Conservation (phyloP, 2,797 vertebrate genomes). For the Spinibarbus caldwelli region DNA sequence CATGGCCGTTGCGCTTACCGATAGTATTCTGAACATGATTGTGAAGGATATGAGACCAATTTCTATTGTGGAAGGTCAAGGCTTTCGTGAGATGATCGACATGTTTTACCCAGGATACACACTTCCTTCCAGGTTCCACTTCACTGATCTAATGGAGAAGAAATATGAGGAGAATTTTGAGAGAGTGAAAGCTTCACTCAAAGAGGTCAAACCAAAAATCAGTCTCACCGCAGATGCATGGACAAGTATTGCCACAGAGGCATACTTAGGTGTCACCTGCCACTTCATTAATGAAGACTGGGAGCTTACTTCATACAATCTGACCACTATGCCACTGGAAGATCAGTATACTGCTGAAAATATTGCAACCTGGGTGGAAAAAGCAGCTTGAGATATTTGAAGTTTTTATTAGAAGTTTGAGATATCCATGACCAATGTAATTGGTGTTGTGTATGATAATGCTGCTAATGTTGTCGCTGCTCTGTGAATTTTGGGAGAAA, state of each 20-base stretch:
- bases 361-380: slow-evolving; percentile 39
- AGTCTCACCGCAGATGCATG: slow-evolving; percentile 31
- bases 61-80: no score
- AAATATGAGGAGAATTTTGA: slow-evolving; percentile 34
- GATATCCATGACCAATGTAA: not conserved
- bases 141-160: slow-evolving; percentile 28
- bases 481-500: slow-evolving; percentile 38
- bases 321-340: slow-evolving; percentile 37
- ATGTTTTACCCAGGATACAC: not conserved
- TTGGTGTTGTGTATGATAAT: slow-evolving; percentile 48
- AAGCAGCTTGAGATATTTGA: no score
- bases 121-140: slow-evolving; percentile 26
- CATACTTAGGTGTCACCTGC: slow-evolving; percentile 37
- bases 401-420: slow-evolving; percentile 40
- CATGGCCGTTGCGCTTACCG: no score
- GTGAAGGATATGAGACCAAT: no score
- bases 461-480: slow-evolving; percentile 42
- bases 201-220: slow-evolving; percentile 34
- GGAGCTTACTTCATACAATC: slow-evolving; percentile 20
- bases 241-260: slow-evolving; percentile 36
- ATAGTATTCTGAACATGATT: no score
- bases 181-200: slow-evolving; percentile 31
- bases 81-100: not conserved
- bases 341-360: slow-evolving; percentile 34
- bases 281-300: slow-evolving; percentile 51